A percentile compares a stretch with the other conserved stretches of the same genome.
phyloP scores from a whole-genome alignment of 2,113 vertebrate species.

The Poicephalus meyeri region DNA sequence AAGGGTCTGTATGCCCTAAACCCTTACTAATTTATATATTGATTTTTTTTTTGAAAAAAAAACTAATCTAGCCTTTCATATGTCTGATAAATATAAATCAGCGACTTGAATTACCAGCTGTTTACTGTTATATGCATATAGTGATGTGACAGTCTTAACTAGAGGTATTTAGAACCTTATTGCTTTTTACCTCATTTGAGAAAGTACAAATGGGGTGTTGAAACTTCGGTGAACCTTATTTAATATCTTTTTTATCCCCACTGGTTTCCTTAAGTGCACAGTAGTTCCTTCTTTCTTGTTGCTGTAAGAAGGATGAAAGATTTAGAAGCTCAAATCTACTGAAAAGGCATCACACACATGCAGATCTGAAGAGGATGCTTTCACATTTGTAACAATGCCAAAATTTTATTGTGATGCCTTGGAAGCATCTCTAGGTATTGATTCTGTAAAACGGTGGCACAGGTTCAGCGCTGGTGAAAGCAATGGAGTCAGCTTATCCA shows the following conservation, averaged over 20 bases:
- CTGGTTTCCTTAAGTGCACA: not conserved
- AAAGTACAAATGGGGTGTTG: not conserved
- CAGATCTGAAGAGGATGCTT: slow-evolving; percentile 9
- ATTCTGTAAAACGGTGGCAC: slow-evolving; percentile 21
- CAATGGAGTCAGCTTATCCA: not conserved
- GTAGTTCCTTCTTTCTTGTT: not conserved
- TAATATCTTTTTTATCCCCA: not conserved
- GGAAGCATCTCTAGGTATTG: slow-evolving; percentile 29
- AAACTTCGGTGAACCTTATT: not conserved
- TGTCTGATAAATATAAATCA: slow-evolving; percentile 22
- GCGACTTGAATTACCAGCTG: not conserved
- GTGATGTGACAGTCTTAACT: not conserved
- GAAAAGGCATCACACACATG: not conserved
- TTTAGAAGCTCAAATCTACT: not conserved
- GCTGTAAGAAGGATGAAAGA: not conserved
- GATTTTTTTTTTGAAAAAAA: not conserved
- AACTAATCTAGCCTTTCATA: not conserved
- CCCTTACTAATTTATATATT: slow-evolving; percentile 19
- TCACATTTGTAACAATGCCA: slow-evolving; percentile 42
- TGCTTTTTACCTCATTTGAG: slow-evolving; percentile 21
- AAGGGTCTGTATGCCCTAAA: not conserved
- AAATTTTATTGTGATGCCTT: slow-evolving; percentile 46
- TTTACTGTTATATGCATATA: not conserved
- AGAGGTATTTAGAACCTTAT: not conserved
- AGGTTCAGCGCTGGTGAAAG: slow-evolving; percentile 7